Evolutionary conservation across 2,113 vertebrate genomes (phyloP).

Genomic region (Ceyx melanurus): DNA sequence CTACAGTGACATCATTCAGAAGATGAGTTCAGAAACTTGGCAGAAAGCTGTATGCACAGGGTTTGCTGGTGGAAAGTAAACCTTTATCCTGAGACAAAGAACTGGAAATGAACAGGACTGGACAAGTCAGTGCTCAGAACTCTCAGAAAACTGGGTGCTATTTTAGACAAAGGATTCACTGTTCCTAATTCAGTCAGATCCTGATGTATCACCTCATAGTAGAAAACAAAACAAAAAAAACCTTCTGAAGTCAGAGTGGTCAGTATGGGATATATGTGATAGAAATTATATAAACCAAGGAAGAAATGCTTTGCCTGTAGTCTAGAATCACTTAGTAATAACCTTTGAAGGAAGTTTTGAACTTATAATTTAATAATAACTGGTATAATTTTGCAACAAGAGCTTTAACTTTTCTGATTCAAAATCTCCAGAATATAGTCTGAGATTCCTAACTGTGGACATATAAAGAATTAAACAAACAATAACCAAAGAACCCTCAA

Average conservation of each 20-base stretch:
- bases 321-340: neutral
- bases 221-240: neutral
- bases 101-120: neutral
- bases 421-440: neutral
- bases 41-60: constrained; percentile 8
- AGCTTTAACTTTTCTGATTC: neutral
- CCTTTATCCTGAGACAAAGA: neutral
- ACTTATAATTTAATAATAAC: no score
- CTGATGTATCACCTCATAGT: neutral
- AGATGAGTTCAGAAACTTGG: constrained; percentile 57
- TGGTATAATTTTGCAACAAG: neutral
- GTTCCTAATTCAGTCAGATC: neutral
- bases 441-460: neutral
- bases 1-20: constrained; percentile 75
- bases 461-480: neutral
- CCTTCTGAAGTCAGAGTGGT: neutral
- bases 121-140: neutral
- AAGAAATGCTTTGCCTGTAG: neutral
- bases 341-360: neutral
- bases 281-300: neutral
- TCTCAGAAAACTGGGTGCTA: neutral
- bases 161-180: neutral
- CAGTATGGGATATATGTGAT: neutral
- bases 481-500: neutral
- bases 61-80: constrained; percentile 37